A percentile compares a stretch with the other conserved stretches of the same genome.
Conservation (phyloP, 2,113 vertebrate species). For the Mobula birostris region DNA sequence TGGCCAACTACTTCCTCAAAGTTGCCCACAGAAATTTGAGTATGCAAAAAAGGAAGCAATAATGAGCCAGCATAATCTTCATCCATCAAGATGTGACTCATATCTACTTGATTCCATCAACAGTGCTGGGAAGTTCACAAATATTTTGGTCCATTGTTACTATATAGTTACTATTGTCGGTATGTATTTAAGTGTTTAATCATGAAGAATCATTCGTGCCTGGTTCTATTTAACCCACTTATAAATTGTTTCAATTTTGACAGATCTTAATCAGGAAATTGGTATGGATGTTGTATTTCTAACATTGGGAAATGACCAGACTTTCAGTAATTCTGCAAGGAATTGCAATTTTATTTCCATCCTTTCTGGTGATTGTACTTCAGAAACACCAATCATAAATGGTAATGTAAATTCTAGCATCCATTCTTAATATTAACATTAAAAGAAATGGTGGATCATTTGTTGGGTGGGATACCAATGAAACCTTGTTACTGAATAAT, state of each 20-base stretch:
- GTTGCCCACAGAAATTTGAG: constrained; percentile 25
- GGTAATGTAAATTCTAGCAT: background rate
- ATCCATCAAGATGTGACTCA: constrained; percentile 3
- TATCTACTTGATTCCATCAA: background rate
- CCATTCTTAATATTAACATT: background rate
- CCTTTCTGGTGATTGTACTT: constrained; percentile 25
- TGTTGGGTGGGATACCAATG: background rate
- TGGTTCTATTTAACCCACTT: background rate
- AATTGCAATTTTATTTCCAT: constrained; percentile 20
- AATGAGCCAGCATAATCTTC: constrained; percentile 31
- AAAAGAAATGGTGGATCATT: background rate
- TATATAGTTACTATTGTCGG: constrained; percentile 15
- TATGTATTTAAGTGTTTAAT: constrained; percentile 21
- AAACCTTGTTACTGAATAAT: background rate
- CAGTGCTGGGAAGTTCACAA: background rate
- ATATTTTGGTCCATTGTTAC: background rate
- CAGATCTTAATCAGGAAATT: constrained; percentile 36
- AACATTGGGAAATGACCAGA: constrained; percentile 2
- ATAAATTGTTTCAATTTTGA: background rate
- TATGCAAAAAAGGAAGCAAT: constrained; percentile 29
- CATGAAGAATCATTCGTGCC: background rate
- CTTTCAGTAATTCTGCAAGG: background rate
- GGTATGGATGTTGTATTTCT: constrained; percentile 31
- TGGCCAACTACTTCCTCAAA: constrained; percentile 16
- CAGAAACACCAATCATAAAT: background rate